phyloP scores from a whole-genome alignment of 2,113 vertebrate genomes.

The Sialia sialis region DNA sequence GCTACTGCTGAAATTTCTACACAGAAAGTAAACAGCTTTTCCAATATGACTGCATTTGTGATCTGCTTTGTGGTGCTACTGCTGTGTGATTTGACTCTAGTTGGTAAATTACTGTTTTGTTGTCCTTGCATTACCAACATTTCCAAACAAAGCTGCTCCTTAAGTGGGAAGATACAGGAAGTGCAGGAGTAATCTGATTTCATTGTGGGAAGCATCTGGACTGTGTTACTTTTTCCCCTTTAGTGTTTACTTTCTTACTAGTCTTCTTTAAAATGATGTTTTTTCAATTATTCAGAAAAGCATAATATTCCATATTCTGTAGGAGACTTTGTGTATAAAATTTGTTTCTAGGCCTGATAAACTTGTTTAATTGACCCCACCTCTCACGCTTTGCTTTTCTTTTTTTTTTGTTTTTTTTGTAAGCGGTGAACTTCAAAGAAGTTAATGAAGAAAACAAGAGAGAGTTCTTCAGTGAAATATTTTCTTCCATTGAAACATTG shows the following conservation, averaged over 20 bases:
- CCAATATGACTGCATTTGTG: not conserved
- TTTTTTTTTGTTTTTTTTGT: not conserved
- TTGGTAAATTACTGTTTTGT: not conserved
- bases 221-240: not conserved
- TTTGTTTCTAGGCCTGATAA: not conserved
- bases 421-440: conserved; percentile 95
- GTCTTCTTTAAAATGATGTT: not conserved
- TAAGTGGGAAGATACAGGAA: not conserved
- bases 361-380: not conserved
- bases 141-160: not conserved
- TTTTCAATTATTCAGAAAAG: not conserved
- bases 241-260: not conserved
- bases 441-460: conserved; percentile 93
- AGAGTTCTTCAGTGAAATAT: conserved; percentile 88
- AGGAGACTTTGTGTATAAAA: not conserved
- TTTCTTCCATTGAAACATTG: conserved; percentile 91
- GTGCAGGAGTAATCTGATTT: not conserved
- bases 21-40: not conserved
- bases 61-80: not conserved
- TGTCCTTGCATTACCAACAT: not conserved
- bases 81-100: not conserved
- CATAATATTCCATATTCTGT: not conserved
- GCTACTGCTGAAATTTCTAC: not conserved
- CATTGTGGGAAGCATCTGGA: not conserved
- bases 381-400: not conserved